Conservation (phyloP, 2,888 invertebrate genomes). For the Ecliptopera silaceata region DNA sequence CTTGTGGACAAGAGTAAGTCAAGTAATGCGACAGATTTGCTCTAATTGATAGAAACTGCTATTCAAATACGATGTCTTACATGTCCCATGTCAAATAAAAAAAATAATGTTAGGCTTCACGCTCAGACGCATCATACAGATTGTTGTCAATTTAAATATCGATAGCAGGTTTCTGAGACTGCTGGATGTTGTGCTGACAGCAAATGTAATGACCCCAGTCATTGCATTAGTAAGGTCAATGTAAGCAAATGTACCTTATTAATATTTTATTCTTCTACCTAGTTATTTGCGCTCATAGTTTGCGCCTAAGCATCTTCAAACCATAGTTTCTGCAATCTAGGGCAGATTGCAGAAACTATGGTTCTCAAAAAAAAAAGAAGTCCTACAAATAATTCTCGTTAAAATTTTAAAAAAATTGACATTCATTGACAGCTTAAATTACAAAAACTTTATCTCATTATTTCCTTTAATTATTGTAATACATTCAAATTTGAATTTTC, state of each 20-base stretch:
- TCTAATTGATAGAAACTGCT: too few species aligned
- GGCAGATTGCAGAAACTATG: too few species aligned
- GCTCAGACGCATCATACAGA: too few species aligned
- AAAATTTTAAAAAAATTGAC: too few species aligned
- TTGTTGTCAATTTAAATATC: slow-evolving; percentile 29
- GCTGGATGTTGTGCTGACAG: slow-evolving; percentile 46
- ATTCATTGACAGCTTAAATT: too few species aligned
- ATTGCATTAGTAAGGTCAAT: slow-evolving; percentile 50
- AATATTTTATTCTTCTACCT: neutral
- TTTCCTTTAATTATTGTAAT: too few species aligned
- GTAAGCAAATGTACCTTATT: slow-evolving; percentile 20
- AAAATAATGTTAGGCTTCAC: slow-evolving; percentile 11
- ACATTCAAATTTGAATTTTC: neutral
- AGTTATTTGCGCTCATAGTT: neutral
- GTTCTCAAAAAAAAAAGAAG: too few species aligned
- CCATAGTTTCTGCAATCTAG: too few species aligned
- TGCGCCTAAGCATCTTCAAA: neutral
- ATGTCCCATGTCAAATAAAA: slow-evolving; percentile 6
- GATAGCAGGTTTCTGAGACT: slow-evolving; percentile 39
- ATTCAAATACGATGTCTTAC: too few species aligned
- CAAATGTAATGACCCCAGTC: slow-evolving; percentile 37
- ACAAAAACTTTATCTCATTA: too few species aligned
- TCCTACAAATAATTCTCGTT: too few species aligned
- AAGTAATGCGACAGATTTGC: neutral
- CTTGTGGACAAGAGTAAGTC: slow-evolving; percentile 23